Evolutionary conservation across 1,140 invertebrate genomes (phyloP).

Genomic region (Odontomachus brunneus): DNA sequence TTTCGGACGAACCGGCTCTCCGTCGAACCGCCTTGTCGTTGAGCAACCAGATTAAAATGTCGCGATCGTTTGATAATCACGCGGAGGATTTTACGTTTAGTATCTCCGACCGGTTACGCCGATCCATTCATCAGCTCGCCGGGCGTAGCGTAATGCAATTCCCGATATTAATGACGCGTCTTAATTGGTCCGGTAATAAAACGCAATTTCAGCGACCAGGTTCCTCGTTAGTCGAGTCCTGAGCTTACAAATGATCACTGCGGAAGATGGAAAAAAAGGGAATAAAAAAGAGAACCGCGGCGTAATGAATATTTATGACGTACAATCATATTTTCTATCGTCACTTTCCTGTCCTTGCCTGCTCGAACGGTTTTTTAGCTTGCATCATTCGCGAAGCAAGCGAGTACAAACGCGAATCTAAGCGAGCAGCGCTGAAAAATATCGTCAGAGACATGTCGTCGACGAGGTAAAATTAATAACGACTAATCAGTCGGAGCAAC

Average conservation of each 20-base stretch:
- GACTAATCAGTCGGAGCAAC: background rate
- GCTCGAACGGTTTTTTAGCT: conserved; percentile 62
- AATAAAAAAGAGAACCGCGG: conserved; percentile 3
- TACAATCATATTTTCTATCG: conserved; percentile 51
- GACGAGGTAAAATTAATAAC: background rate
- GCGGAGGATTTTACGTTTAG: conserved; percentile 17
- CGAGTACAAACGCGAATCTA: conserved; percentile 18
- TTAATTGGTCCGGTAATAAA: conserved; percentile 43
- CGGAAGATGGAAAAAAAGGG: background rate
- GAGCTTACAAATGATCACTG: conserved; percentile 22
- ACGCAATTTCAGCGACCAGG: conserved; percentile 33
- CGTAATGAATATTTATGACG: conserved; percentile 39
- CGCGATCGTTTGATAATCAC: conserved; percentile 31
- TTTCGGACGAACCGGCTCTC: background rate
- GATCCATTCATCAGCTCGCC: conserved; percentile 33
- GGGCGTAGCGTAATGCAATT: conserved; percentile 12
- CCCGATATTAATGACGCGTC: conserved; percentile 42
- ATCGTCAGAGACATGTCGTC: conserved; percentile 26
- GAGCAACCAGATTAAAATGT: conserved; percentile 42
- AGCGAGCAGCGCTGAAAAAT: conserved; percentile 37
- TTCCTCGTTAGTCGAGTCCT: conserved; percentile 19
- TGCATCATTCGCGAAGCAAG: conserved; percentile 55
- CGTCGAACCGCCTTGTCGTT: background rate
- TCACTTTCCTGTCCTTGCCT: conserved; percentile 45
- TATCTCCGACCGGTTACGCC: conserved; percentile 13